A percentile compares a stretch with the other conserved stretches of the same genome.
Conservation (phyloP, 2,888 invertebrate genomes). For the Synergus japonicus region DNA sequence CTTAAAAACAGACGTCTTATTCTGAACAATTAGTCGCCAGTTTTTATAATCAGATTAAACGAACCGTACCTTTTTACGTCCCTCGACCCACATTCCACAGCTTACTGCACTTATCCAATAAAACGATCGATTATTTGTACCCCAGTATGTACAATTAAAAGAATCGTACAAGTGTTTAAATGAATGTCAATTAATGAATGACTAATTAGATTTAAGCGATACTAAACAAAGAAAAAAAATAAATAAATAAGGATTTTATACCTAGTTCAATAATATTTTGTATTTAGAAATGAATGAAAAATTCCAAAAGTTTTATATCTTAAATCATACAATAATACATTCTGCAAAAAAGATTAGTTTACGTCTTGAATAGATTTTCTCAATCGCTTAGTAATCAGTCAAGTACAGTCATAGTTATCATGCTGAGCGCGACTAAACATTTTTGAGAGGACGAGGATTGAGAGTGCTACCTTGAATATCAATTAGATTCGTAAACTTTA, state of each 20-base stretch:
- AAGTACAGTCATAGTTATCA: background rate
- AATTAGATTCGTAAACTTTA: background rate
- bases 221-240: background rate
- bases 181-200: slow-evolving; percentile 11
- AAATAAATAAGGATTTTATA: background rate
- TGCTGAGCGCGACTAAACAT: background rate
- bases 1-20: background rate
- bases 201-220: background rate
- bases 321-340: background rate
- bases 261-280: background rate
- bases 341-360: background rate
- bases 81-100: slow-evolving; percentile 16
- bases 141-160: slow-evolving; percentile 13
- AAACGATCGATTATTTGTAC: slow-evolving; percentile 16
- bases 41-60: slow-evolving; percentile 18
- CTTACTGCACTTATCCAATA: slow-evolving; percentile 33
- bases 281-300: background rate
- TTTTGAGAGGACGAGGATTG: background rate
- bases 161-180: slow-evolving; percentile 5
- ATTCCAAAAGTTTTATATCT: background rate
- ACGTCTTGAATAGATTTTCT: background rate
- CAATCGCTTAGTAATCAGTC: background rate
- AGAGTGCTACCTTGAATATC: background rate
- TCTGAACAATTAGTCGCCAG: slow-evolving; percentile 11
- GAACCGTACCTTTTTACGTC: slow-evolving; percentile 5